Evolutionary conservation across 2,888 invertebrate species (phyloP), one percentile per base, ranked within the genome.

Genomic region (Zygaena filipendulae): DNA sequence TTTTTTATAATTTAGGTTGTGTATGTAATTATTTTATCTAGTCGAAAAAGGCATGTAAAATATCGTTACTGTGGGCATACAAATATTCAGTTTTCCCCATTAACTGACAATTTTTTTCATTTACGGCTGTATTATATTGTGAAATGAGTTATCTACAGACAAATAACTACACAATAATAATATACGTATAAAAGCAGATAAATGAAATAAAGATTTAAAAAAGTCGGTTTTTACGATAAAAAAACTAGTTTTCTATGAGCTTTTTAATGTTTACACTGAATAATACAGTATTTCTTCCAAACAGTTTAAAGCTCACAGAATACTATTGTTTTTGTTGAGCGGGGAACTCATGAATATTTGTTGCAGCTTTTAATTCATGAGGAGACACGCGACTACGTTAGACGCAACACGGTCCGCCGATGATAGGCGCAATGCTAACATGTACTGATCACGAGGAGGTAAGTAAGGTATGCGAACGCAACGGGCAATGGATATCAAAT

Each of bases 271-370:
- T n/a, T n/a, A n/a, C n/a, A n/a, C n/a, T n/a, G n/a, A n/a, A n/a
- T n/a, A n/a, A n/a, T n/a, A n/a, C n/a, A n/a, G n/a, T n/a, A n/a
- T n/a, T n/a, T n/a, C n/a, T n/a, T n/a, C n/a, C n/a, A n/a, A n/a
- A n/a, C n/a, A n/a, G n/a, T 16, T 16, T 7, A 16, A 16, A 31
- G 47, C 55, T 66, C 52, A 49, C 47, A 60, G 70, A 63, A 64
- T 54, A 59, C 44, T 59, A 44, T 52, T 60, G 59, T 61, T 59
- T 52, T 46, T 51, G n/a, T n/a, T n/a, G n/a, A n/a, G 59, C 53
- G 77, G 79, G 79, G 77, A 72, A 75, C 63, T 57, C 72, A 47
- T 69, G 79, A 75, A 79, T 77, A 79, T 77, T 77, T 77, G 74
- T 79, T 79, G 59, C 79, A 79, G 79, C 68, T 71, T 68, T 57